phyloP scores from a whole-genome alignment of 2,797 vertebrate species.

The Pterois miles region DNA sequence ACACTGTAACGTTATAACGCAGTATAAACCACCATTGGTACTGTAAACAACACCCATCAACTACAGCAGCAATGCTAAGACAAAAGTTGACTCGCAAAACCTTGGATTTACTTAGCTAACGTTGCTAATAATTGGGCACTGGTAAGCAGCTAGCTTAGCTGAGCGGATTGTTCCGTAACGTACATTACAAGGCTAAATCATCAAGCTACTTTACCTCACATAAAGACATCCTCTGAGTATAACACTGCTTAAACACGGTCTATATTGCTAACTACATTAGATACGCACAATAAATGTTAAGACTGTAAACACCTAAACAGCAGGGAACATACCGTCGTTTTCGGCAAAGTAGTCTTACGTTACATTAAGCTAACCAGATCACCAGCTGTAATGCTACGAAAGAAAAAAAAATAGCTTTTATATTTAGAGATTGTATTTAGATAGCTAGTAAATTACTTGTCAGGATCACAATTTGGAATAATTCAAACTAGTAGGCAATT shows the following conservation, averaged over 20 bases:
- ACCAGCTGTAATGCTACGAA: background rate
- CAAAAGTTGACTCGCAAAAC: background rate
- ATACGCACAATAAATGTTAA: no score
- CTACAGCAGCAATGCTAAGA: rapidly evolving
- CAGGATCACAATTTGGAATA: background rate
- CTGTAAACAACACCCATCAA: rapidly evolving
- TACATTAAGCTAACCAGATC: constrained; percentile 32
- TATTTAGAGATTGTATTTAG: background rate
- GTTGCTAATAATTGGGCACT: background rate
- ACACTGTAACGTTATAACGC: background rate
- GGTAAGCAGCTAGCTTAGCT: constrained; percentile 1
- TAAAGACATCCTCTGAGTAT: background rate
- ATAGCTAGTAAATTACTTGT: background rate
- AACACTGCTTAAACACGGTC: rapidly evolving
- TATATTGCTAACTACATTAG: no score
- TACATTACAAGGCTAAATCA: background rate
- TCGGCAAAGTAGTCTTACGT: background rate
- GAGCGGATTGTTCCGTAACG: constrained; percentile 1
- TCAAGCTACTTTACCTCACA: background rate
- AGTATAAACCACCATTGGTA: rapidly evolving
- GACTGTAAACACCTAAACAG: no score
- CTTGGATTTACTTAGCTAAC: background rate
- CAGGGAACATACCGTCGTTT: constrained; percentile 7
- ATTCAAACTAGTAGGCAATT: background rate
- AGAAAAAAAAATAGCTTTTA: background rate